phyloP scores from a whole-genome alignment of 2,113 vertebrate species.

The Tyto alba region DNA sequence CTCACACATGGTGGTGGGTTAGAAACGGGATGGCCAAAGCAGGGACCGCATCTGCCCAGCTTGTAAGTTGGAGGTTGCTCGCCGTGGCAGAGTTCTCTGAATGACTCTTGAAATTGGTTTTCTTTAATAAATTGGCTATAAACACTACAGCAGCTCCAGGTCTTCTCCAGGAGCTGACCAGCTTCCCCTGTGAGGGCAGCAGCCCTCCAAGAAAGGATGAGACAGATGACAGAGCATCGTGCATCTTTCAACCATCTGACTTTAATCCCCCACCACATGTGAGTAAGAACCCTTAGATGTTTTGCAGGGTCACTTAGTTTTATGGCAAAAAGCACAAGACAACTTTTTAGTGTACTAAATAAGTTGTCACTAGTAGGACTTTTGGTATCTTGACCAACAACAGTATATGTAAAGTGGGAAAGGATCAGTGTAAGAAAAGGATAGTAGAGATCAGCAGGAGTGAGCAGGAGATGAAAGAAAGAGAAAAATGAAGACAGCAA shows the following conservation, averaged over 20 bases:
- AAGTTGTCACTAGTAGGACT: background rate
- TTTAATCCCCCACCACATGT: background rate
- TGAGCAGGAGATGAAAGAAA: slow-evolving; percentile 31
- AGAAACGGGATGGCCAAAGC: background rate
- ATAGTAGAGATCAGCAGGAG: background rate
- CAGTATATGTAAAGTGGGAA: background rate
- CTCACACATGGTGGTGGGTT: background rate
- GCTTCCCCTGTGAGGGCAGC: background rate
- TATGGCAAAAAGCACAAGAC: background rate
- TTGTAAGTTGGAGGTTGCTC: background rate
- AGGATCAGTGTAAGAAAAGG: slow-evolving; percentile 31
- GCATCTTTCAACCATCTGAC: background rate
- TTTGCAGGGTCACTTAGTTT: slow-evolving; percentile 33
- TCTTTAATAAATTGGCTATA: background rate
- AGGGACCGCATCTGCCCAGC: background rate
- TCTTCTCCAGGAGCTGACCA: background rate
- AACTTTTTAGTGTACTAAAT: background rate
- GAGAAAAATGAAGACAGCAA: slow-evolving; percentile 5
- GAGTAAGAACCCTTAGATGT: background rate
- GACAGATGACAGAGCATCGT: background rate
- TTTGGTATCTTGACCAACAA: background rate
- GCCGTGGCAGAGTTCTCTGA: background rate
- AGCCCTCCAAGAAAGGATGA: background rate
- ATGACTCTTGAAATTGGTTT: background rate
- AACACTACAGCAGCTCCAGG: background rate